Base-by-base conservation (phyloP, 2,113 vertebrate species). In the Peromyscus californicus region DNA sequence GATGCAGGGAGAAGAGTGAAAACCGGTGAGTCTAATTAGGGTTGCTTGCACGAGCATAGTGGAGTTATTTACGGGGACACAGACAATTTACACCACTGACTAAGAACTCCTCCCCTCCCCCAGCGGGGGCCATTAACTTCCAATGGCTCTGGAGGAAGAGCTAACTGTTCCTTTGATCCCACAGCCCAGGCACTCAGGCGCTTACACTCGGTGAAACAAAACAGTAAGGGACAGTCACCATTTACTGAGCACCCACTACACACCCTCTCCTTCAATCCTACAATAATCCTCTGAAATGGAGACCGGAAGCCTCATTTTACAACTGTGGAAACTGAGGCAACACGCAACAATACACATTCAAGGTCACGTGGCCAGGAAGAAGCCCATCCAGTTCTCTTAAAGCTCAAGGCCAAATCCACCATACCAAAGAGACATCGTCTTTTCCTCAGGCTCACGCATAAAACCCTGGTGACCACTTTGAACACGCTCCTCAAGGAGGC, bases 241-340 rank as follows among this genome's bases (percentile, higher is more conserved):
- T 21, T 82, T 51, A 39, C 0, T 78, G 80, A 79, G 69, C 75
- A 80, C 21, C 74, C 0, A 16, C 15, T 26, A 11, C 11, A 4
- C 7, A 75, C 4, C 33, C 7, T 74, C 21, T 93, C 75, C n/a
- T 57, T 33, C 42, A 61, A 74, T 95, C 51, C 63, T 19, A 79
- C 16, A 36, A 19, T 33, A 84, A 54, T 31, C 29, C 24, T 87
- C 16, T 6, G 51, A 36, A 89, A 33, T 16, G 33, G 31, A 21
- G 31, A 83, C 42, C 16, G 16, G 29, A 51, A n/a, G 29, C 5
- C 48, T 54, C 26, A 19, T n/a, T 90, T 83, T 65, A 78, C 22
- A 89, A 72, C 67, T 54, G 33, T 76, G 67, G 78, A 96, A 95
- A 91, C 78, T 72, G 42, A 94, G 61, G 48, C 61, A 74, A 89